Percentiles rank a stretch among this genome's conserved stretches.
Evolutionary conservation across 2,888 invertebrate species (phyloP).

Genomic region (Caenorhabditis sulstoni): DNA sequence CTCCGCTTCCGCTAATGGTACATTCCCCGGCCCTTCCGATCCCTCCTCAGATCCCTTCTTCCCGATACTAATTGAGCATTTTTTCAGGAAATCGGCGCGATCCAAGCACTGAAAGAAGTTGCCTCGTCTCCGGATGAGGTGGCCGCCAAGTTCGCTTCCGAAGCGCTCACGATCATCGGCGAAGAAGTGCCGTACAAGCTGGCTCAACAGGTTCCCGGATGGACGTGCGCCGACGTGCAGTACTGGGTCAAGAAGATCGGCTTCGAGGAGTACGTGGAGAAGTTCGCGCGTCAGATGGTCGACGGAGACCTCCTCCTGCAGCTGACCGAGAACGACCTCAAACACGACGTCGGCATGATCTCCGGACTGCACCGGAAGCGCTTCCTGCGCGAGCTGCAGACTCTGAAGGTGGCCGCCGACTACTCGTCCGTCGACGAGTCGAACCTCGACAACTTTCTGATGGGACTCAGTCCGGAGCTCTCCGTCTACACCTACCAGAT

Average conservation of each 20-base stretch:
- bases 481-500: conserved; percentile 95
- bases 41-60: not conserved
- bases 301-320: conserved; percentile 96
- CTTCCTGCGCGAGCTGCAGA: conserved; percentile 79
- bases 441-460: conserved; percentile 79
- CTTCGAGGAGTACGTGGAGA: conserved; percentile 89
- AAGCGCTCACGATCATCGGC: conserved; percentile 87
- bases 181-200: conserved; percentile 96
- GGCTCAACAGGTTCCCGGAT: conserved; percentile 96
- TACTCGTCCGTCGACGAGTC: conserved; percentile 79
- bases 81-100: conserved; percentile 91
- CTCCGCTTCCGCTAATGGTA: not conserved
- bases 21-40: not conserved
- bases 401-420: conserved; percentile 80
- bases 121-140: conserved; percentile 98
- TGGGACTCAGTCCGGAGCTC: conserved; percentile 82
- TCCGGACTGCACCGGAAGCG: conserved; percentile 93
- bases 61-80: not conserved
- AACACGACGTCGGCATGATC: conserved; percentile 91
- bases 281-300: conserved; percentile 92
- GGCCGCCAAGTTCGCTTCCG: conserved; percentile 92
- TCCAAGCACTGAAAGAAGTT: conserved; percentile 94
- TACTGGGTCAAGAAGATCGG: conserved; percentile 99
- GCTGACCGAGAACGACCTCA: conserved; percentile 92
- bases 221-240: conserved; percentile 96